Conservation (phyloP, 2,888 invertebrate species). For the Dione vanillae region DNA sequence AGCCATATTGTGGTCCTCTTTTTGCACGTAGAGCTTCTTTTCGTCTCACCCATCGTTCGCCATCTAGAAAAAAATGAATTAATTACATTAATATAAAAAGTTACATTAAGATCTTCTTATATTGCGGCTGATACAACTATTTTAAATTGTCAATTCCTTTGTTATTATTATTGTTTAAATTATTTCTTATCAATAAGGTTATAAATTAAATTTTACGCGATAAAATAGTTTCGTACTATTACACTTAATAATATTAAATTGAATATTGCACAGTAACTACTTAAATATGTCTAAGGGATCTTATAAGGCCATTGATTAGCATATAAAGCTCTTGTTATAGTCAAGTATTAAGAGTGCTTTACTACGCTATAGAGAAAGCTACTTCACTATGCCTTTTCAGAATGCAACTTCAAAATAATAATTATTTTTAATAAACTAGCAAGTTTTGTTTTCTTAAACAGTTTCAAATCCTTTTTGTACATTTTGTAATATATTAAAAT, state of each 20-base stretch:
- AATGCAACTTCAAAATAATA: neutral
- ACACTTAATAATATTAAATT: too few species aligned
- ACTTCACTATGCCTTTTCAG: neutral
- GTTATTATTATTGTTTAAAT: too few species aligned
- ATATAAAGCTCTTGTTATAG: neutral
- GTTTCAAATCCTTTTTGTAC: too few species aligned
- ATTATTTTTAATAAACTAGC: too few species aligned
- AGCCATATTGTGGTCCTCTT: constrained; percentile 34
- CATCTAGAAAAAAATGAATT: constrained; percentile 33
- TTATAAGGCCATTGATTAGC: neutral
- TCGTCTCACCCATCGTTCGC: constrained; percentile 39
- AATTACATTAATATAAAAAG: neutral
- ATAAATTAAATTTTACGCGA: neutral
- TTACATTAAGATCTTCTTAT: too few species aligned
- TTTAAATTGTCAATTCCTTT: too few species aligned
- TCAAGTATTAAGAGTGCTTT: neutral
- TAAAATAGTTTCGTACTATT: neutral
- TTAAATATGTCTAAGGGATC: too few species aligned
- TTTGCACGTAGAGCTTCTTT: constrained; percentile 39
- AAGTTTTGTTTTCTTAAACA: too few species aligned
- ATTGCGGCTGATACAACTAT: too few species aligned
- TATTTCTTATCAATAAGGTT: too few species aligned
- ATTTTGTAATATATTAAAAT: too few species aligned
- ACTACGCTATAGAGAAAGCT: neutral
- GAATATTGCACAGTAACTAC: too few species aligned